Percentiles rank a stretch among this genome's conserved stretches.
Evolutionary conservation across 2,888 invertebrate genomes (phyloP).

Genomic region (Apamea crenata): DNA sequence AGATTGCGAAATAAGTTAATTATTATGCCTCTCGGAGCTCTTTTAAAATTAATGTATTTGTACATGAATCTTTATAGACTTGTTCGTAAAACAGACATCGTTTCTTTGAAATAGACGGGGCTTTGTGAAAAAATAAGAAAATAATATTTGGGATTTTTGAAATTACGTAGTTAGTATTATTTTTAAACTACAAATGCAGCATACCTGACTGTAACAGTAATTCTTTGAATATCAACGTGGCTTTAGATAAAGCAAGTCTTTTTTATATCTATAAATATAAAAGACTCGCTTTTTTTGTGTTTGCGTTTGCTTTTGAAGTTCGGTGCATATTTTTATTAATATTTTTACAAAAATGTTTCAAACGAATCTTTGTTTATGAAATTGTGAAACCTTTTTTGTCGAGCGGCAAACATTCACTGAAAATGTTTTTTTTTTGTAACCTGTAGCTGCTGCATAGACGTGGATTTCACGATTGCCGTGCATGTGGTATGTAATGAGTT

Average conservation of each 20-base stretch:
- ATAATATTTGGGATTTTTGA: not conserved
- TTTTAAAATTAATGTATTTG: conserved; percentile 49
- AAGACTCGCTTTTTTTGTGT: not conserved
- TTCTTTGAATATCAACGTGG: not conserved
- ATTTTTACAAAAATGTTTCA: not conserved
- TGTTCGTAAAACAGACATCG: conserved; percentile 17
- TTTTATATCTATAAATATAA: too few species aligned
- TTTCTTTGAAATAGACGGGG: not conserved
- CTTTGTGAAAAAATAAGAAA: not conserved
- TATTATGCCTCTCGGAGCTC: conserved; percentile 36
- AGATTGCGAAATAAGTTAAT: conserved; percentile 53
- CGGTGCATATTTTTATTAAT: not conserved
- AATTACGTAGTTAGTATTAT: not conserved
- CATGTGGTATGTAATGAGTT: not conserved
- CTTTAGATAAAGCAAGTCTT: not conserved
- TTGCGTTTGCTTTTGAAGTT: conserved; percentile 8
- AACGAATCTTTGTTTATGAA: not conserved
- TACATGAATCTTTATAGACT: conserved; percentile 38
- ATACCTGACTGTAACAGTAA: not conserved
- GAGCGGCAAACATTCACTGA: not conserved
- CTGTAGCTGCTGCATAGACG: not conserved
- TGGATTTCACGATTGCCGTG: not conserved
- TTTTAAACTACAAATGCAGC: not conserved
- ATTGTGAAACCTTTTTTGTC: not conserved
- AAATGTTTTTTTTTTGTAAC: not conserved